Evolutionary conservation across 2,113 vertebrate species (phyloP), one percentile per base, ranked within the genome.

Genomic region (Phaethornis superciliosus): DNA sequence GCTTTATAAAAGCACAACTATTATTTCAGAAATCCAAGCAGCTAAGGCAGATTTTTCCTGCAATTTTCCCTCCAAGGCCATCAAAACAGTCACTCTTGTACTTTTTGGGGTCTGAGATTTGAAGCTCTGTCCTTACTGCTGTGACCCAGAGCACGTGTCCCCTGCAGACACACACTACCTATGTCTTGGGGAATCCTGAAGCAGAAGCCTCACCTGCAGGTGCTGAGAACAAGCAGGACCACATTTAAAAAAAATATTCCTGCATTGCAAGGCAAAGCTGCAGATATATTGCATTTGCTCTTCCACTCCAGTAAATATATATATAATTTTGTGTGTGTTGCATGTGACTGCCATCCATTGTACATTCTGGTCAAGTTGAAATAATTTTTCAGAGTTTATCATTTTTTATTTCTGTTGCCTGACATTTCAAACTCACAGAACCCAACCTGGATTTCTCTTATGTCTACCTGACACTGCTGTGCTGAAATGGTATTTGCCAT

Each of bases 361-460:
- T 62, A 54, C 4, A 27, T 75, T 71, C 52, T 69, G 16, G 5
- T 21, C 49, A 65, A 83, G 4, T 23, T 76, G 32, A 88, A 92
- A 76, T 60, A 0, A 49, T 84, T 91, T 88, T 74, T 8, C 32
- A 35, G 56, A 72, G 4, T 69, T 88, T 76, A 68, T 8, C 2
- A 27, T 79, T 76, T 94, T 81, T 20, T 4, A 2, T 68, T 80
- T 79, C 40, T 74, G 20, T 20, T 59, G 20, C 15, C 59, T 92
- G 54, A 69, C 33, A 81, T 74, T 92, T 94, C 81, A 55, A 84
- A 78, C 27, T 81, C 49, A 51, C 15, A 23, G n/a, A 32, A 67
- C 9, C 15, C 44, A 81, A 26, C 23, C n/a, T 62, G 17, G 4
- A 63, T 67, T 95, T 86, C 51, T 81, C 68, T 54, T 33, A 55